Evolutionary conservation across 2,888 invertebrate genomes (phyloP).

Genomic region (Tipula lateralis): DNA sequence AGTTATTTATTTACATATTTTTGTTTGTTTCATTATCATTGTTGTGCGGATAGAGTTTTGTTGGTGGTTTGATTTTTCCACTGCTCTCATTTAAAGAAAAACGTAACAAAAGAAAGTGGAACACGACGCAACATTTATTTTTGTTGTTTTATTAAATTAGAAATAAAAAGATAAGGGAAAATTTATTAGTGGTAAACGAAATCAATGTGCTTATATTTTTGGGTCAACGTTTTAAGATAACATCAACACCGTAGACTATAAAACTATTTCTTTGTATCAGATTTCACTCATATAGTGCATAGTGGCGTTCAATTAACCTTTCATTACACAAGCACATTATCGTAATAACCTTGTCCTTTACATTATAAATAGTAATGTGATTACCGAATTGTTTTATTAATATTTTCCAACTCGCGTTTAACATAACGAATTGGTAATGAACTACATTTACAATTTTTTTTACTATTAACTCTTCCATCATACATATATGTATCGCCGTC

Average conservation of each 20-base stretch:
- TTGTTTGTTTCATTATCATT: not conserved
- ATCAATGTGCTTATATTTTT: not conserved
- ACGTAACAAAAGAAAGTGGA: not conserved
- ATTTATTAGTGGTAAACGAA: conserved; percentile 1
- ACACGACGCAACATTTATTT: not conserved
- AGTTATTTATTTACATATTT: not conserved
- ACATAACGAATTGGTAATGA: not conserved
- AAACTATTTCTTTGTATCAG: not conserved
- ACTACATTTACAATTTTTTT: not conserved
- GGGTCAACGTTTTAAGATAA: not conserved
- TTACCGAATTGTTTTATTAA: not conserved
- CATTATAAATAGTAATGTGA: not conserved
- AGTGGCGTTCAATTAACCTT: not conserved
- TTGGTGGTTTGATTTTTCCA: not conserved
- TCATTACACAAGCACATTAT: not conserved
- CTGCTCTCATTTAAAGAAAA: not conserved
- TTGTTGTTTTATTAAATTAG: not conserved
- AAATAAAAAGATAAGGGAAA: not conserved
- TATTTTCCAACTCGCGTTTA: not conserved
- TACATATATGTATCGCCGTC: not conserved
- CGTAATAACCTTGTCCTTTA: conserved; percentile 11
- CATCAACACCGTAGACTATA: not conserved
- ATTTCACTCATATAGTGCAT: not conserved
- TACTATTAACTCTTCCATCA: not conserved
- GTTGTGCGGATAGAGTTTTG: not conserved